These are phyloP conservation scores for Anolis sagrei DNA, from an alignment of 2,113 vertebrate species.

Conservation along the genomic window DNA sequence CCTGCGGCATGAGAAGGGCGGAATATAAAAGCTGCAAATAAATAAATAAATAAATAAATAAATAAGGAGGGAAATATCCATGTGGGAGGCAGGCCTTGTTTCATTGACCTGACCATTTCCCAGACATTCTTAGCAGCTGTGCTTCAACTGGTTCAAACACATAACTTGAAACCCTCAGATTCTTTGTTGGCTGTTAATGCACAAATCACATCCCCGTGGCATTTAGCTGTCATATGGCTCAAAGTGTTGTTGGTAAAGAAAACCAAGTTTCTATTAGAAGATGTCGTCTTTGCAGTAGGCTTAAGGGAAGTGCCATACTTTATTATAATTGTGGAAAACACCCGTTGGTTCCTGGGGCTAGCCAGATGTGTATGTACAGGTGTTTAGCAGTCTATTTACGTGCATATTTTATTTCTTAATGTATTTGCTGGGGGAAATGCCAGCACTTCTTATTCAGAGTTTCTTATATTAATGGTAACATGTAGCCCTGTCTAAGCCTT, in stretches of 20 bases:
- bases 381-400: background rate
- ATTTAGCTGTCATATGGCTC: constrained; percentile 53
- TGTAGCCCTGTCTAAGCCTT: constrained; percentile 32
- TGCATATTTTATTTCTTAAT: background rate
- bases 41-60: too few relatives aligned
- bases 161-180: constrained; percentile 57
- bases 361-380: background rate
- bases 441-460: too few relatives aligned
- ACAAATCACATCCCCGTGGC: constrained; percentile 32
- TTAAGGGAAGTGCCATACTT: constrained; percentile 13
- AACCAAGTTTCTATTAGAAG: background rate
- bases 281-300: constrained; percentile 46
- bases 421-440: background rate
- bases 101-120: constrained; percentile 56
- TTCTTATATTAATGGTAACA: background rate
- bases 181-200: constrained; percentile 55
- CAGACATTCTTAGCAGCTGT: constrained; percentile 45
- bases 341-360: background rate
- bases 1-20: too few relatives aligned
- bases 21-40: too few relatives aligned
- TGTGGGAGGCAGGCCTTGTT: background rate
- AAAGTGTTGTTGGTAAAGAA: too few relatives aligned
- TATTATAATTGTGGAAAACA: background rate
- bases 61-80: constrained; percentile 53
- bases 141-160: constrained; percentile 54